Evolutionary conservation across 1,140 invertebrate genomes (phyloP), one percentile per base, ranked within the genome.

Genomic region (Ectropis grisescens): DNA sequence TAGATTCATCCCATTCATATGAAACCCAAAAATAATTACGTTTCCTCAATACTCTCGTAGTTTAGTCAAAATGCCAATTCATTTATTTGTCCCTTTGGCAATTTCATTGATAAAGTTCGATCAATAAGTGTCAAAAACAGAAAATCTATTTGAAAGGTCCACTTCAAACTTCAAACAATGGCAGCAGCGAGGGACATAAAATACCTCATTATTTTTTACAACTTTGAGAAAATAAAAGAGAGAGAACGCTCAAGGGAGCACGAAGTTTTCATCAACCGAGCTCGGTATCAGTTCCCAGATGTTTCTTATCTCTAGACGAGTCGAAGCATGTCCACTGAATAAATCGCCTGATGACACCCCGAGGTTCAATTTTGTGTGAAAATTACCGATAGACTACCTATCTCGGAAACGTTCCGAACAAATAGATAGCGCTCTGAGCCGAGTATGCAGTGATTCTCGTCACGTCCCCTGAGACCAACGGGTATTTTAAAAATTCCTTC

Each of bases 171-270:
- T 52, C 40, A 42, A 56, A 66, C 60, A 71, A 60, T 68, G 52
- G 55, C 51, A 29, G 31, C 37, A 53, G 52, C 57, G 39, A 43
- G 44, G 47, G 37, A 62, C 38, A 64, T 68, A 61, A 62, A 69
- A 66, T 66, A 66, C 49, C 56, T 66, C 60, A 56, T 68, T 69
- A 62, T 52, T 61, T 58, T 66, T 69, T 61, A 69, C 58, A 58
- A 58, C 58, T 58, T 52, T 39, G 34, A 44, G 43, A 62, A 67
- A 4, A 59, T 57, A 66, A 65, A 56, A 48, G 41, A 41, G n/a
- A n/a, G 37, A 40, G 39, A 37, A 33, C 41, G 33, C 57, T 57
- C 46, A 31, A 23, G 56, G 58, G 58, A 55, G 37, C 35, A 44
- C 32, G 22, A 47, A 62, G 40, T 56, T 62, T 65, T 55, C 56